Conservation (phyloP, 2,113 vertebrate species). For the Pycnonotus jocosus region DNA sequence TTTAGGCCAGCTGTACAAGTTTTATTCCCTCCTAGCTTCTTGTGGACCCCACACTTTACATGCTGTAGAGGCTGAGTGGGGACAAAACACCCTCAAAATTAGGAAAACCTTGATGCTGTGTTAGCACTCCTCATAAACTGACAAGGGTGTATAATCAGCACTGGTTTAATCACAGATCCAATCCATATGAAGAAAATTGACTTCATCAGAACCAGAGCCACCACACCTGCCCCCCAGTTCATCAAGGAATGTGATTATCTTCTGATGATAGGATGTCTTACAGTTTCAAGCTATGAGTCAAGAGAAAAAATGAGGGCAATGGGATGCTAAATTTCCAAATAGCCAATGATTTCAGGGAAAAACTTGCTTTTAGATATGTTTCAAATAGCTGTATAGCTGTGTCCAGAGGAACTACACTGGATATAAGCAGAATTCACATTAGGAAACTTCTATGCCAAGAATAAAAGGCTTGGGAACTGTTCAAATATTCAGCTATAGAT, state of each 20-base stretch:
- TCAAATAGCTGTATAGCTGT: not conserved
- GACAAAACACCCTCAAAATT: accelerated
- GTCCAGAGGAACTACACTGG: not conserved
- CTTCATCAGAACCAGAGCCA: not conserved
- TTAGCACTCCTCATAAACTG: not conserved
- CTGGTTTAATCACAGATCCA: not conserved
- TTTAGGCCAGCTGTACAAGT: not conserved
- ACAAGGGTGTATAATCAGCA: not conserved
- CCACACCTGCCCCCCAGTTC: not conserved
- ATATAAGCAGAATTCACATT: not conserved
- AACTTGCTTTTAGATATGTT: not conserved
- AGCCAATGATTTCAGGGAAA: not conserved
- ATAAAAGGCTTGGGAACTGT: not conserved
- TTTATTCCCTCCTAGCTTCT: not conserved
- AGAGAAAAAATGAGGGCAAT: not conserved
- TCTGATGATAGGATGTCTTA: not conserved
- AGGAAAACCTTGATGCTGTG: not conserved
- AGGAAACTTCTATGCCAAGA: not conserved
- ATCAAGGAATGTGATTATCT: not conserved
- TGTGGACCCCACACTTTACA: accelerated
- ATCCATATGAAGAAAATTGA: not conserved
- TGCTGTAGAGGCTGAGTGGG: not conserved
- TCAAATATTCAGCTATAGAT: conserved; percentile 27
- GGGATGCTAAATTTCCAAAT: not conserved
- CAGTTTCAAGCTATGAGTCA: not conserved